Percentiles rank a stretch among this genome's conserved stretches.
Conservation (phyloP, 2,888 invertebrate genomes). For the Ichneumoninae sp. region DNA sequence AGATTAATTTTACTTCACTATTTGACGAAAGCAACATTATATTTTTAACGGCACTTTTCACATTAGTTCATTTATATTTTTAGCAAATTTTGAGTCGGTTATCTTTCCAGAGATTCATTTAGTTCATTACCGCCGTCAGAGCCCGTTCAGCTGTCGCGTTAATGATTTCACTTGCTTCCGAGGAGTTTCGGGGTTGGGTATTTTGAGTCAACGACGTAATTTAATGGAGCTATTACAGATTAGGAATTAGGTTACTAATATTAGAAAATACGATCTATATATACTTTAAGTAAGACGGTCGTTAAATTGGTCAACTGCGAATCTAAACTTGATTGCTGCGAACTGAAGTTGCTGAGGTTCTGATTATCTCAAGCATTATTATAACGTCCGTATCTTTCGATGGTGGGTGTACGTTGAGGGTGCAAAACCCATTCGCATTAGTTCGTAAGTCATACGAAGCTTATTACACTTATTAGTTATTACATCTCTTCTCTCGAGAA, state of each 20-base stretch:
- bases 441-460: neutral
- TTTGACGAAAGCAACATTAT: no score
- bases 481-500: no score
- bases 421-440: slow-evolving; percentile 5
- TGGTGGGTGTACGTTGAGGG: neutral
- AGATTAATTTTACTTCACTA: neutral
- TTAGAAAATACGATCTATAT: slow-evolving; percentile 18
- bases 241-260: slow-evolving; percentile 20
- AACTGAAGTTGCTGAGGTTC: neutral
- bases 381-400: neutral
- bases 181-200: neutral
- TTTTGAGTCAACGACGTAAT: slow-evolving; percentile 30
- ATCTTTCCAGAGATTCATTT: neutral
- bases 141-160: neutral
- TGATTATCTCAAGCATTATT: neutral
- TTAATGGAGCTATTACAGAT: slow-evolving; percentile 22
- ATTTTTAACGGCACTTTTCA: no score
- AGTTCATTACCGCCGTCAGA: neutral
- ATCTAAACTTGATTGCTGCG: neutral
- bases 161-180: neutral
- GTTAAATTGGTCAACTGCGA: slow-evolving; percentile 8
- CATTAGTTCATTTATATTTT: neutral
- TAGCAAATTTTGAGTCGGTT: neutral
- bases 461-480: no score
- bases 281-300: neutral